phyloP scores from a whole-genome alignment of 1,140 invertebrate species.

The Harlomillsia oculata region DNA sequence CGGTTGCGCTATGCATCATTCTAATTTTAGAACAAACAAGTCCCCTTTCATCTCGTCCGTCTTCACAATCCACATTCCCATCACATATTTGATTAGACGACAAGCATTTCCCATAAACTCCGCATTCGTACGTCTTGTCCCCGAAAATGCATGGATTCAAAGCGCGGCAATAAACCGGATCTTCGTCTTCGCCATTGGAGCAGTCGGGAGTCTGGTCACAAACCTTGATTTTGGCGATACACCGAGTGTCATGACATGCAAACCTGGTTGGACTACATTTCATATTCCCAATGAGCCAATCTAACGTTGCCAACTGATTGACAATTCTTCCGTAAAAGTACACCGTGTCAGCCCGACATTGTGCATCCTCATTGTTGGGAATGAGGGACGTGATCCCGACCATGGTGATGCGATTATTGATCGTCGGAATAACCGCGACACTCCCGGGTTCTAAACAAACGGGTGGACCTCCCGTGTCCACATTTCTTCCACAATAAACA shows the following conservation, averaged over 20 bases:
- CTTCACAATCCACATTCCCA: not conserved
- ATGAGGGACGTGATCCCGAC: not conserved
- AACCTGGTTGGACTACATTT: not conserved
- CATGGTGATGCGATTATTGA: not conserved
- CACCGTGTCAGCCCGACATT: not conserved
- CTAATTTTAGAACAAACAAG: too few relatives aligned
- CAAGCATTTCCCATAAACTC: conserved; percentile 9
- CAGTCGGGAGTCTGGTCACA: conserved; percentile 4
- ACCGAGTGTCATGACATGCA: not conserved
- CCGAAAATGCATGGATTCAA: not conserved
- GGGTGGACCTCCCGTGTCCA: not conserved
- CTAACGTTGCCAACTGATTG: not conserved
- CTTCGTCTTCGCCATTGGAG: conserved; percentile 2
- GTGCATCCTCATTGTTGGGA: not conserved
- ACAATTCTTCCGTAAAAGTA: not conserved
- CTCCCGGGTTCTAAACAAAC: not conserved
- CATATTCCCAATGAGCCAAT: not conserved
- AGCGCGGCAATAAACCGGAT: conserved; percentile 4
- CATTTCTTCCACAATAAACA: not conserved
- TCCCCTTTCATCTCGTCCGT: conserved; percentile 3
- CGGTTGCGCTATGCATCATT: too few relatives aligned
- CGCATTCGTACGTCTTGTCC: not conserved
- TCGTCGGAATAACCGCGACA: not conserved
- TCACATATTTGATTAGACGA: not conserved
- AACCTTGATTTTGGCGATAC: not conserved